Evolutionary conservation across 2,113 vertebrate genomes (phyloP).

Genomic region (Amphilophus citrinellus): DNA sequence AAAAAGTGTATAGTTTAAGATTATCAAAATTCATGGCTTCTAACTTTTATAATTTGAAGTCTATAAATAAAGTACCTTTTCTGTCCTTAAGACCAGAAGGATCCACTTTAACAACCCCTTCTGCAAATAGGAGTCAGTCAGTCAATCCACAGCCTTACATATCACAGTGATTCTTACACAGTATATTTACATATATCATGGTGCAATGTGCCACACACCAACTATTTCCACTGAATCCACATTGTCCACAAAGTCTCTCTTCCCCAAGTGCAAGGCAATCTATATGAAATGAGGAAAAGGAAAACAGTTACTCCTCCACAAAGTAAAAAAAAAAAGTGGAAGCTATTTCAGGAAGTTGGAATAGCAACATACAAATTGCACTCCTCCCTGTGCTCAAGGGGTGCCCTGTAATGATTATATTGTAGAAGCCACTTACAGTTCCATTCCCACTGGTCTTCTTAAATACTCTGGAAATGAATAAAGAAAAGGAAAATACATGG

Average conservation of each 20-base stretch:
- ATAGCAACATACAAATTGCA: slow-evolving; percentile 47
- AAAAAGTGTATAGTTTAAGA: not conserved
- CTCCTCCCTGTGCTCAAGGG: slow-evolving; percentile 39
- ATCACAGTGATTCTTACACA: not conserved
- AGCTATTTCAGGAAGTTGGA: slow-evolving; percentile 64
- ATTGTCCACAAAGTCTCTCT: slow-evolving; percentile 90
- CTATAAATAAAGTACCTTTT: slow-evolving; percentile 83
- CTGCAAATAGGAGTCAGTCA: slow-evolving; percentile 67
- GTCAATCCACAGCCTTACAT: not conserved
- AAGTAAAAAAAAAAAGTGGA: slow-evolving; percentile 27
- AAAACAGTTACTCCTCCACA: slow-evolving; percentile 34
- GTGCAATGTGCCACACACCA: slow-evolving; percentile 79
- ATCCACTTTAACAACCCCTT: slow-evolving; percentile 88
- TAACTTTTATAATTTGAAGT: not conserved
- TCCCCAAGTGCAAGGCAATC: slow-evolving; percentile 90
- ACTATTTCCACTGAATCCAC: slow-evolving; percentile 83
- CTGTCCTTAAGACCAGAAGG: slow-evolving; percentile 85
- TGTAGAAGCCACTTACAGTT: slow-evolving; percentile 80
- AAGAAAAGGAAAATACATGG: not conserved
- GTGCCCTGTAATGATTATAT: slow-evolving; percentile 53
- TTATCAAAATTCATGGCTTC: not conserved
- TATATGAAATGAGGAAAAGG: slow-evolving; percentile 62
- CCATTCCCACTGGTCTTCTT: slow-evolving; percentile 89
- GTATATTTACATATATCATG: not conserved
- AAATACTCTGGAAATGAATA: slow-evolving; percentile 81